Conservation (phyloP, 2,113 vertebrate species). For the Neodon shergylaensis region DNA sequence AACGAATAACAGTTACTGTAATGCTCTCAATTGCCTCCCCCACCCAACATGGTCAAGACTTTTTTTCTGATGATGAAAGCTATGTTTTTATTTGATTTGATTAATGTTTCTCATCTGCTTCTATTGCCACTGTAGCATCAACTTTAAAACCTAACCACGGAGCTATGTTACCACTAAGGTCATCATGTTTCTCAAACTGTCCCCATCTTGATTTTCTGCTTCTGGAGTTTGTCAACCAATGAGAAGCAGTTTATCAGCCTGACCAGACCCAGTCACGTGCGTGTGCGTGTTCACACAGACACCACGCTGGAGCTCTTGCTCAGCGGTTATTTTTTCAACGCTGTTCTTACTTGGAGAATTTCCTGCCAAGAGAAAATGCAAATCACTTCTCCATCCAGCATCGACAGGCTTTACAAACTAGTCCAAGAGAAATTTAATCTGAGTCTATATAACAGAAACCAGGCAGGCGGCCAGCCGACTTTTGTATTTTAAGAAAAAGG, state of each 20-base stretch:
- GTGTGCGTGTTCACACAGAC: background rate
- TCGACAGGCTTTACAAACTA: conserved; percentile 49
- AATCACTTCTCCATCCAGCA: conserved; percentile 66
- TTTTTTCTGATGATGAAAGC: background rate
- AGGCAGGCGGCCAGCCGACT: conserved; percentile 65
- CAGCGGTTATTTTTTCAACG: conserved; percentile 52
- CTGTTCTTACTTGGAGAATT: conserved; percentile 64
- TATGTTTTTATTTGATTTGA: background rate
- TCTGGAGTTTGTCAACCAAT: background rate
- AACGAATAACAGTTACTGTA: background rate
- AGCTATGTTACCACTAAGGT: background rate
- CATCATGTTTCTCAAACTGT: conserved; percentile 1
- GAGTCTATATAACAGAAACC: conserved; percentile 55
- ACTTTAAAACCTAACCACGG: background rate
- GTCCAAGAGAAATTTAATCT: conserved; percentile 72
- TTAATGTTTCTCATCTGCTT: background rate
- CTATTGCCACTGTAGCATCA: background rate
- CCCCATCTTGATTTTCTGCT: conserved; percentile 38
- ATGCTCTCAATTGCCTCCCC: background rate
- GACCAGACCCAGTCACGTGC: background rate
- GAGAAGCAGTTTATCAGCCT: background rate
- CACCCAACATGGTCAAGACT: background rate
- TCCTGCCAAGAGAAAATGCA: conserved; percentile 73
- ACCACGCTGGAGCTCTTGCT: background rate
- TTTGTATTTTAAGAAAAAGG: conserved; percentile 66